These are phyloP conservation scores for zebrafish (Danio rerio) DNA, from an alignment of 2,113 vertebrate genomes.

Conservation along the genomic window DNA sequence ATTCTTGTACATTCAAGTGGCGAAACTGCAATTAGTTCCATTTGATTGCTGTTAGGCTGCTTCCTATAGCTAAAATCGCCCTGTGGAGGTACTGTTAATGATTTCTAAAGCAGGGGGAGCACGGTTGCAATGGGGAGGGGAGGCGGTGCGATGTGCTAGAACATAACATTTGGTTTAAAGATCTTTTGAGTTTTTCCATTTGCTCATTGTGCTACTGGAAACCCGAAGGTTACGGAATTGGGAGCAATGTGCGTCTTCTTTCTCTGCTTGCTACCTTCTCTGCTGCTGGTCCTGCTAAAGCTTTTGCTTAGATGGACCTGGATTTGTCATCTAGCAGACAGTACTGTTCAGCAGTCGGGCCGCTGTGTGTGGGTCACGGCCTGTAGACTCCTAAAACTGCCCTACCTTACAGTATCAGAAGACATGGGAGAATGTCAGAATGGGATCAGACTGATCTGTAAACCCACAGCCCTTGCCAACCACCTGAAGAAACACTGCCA, in stretches of 20 bases:
- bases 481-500: constrained; percentile 73
- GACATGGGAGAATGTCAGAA: background rate
- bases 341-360: constrained; percentile 22
- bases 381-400: constrained; percentile 64
- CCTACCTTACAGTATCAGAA: constrained; percentile 4
- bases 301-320: constrained; percentile 43
- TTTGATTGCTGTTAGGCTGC: background rate
- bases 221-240: background rate
- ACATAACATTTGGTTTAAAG: constrained; percentile 2
- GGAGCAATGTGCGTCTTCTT: constrained; percentile 52
- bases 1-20: background rate
- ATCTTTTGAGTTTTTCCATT: background rate
- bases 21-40: background rate
- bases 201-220: background rate
- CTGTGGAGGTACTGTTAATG: constrained; percentile 63
- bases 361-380: constrained; percentile 59
- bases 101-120: constrained; percentile 63
- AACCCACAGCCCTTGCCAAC: constrained; percentile 78
- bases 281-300: constrained; percentile 59
- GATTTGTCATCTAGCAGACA: background rate
- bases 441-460: constrained; percentile 72
- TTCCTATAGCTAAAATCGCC: background rate
- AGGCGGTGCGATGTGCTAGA: background rate
- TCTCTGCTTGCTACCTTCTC: constrained; percentile 60
- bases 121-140: background rate